These are phyloP conservation scores for Phrynocephalus guinanensis DNA, from an alignment of 2,797 vertebrate species.

Conservation along the genomic window DNA sequence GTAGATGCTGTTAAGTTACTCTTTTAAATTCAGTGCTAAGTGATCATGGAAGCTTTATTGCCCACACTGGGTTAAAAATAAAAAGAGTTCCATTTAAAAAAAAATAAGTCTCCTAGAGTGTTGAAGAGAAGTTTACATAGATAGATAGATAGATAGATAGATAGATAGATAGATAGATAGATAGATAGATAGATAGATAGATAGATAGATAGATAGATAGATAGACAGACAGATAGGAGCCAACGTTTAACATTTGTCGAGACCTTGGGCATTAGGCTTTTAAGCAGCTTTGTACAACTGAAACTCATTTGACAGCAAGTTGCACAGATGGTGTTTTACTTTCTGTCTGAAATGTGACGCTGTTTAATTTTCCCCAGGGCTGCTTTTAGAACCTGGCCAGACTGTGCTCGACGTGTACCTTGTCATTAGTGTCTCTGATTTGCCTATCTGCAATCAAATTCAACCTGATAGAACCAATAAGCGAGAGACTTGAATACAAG, in stretches of 20 bases:
- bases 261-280: conserved; percentile 61
- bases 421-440: conserved; percentile 42
- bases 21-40: not conserved
- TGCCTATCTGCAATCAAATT: conserved; percentile 54
- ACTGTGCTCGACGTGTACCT: conserved; percentile 50
- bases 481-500: conserved; percentile 32
- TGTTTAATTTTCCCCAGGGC: conserved; percentile 67
- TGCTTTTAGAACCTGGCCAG: conserved; percentile 44
- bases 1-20: not conserved
- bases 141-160: no score
- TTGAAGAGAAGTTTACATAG: conserved; percentile 21
- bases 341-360: conserved; percentile 59
- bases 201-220: no score
- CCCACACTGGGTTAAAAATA: not conserved
- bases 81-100: not conserved
- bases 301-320: conserved; percentile 61
- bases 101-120: not conserved
- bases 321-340: conserved; percentile 69
- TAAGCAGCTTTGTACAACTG: conserved; percentile 66
- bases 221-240: no score
- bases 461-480: conserved; percentile 39
- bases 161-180: no score
- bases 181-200: no score
- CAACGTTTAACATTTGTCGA: conserved; percentile 57
- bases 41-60: not conserved